phyloP scores from a whole-genome alignment of 2,113 vertebrate genomes.

The Odobenus rosmarus region DNA sequence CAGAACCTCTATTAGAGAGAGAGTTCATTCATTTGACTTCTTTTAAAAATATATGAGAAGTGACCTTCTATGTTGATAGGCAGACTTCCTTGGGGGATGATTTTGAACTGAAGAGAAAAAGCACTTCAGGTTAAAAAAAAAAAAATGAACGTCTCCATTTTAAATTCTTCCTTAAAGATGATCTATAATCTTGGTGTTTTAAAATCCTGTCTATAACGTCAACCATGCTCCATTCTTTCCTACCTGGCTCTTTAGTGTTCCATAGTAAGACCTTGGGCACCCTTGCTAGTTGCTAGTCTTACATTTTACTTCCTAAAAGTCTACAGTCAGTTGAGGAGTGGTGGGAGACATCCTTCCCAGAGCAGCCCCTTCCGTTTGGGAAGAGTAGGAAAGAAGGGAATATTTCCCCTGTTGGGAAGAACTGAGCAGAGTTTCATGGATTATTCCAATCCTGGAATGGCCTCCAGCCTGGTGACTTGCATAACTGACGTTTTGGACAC shows the following conservation, averaged over 20 bases:
- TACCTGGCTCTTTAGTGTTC: conserved; percentile 62
- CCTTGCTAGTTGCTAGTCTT: conserved; percentile 72
- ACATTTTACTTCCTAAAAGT: conserved; percentile 70
- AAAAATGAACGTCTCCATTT: conserved; percentile 7
- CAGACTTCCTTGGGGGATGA: conserved; percentile 66
- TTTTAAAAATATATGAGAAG: conserved; percentile 56
- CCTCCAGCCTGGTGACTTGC: background rate
- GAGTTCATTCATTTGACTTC: conserved; percentile 44
- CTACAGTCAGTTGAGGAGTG: conserved; percentile 60
- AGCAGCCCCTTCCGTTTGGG: background rate
- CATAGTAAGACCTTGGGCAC: conserved; percentile 8
- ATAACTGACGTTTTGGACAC: conserved; percentile 39
- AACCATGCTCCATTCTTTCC: background rate
- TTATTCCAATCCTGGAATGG: background rate
- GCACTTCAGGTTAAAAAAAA: conserved; percentile 26
- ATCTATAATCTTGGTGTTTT: background rate
- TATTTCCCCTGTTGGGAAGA: conserved; percentile 3
- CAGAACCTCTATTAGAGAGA: background rate
- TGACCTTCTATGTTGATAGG: conserved; percentile 57
- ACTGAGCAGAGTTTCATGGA: background rate
- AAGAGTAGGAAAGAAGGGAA: background rate
- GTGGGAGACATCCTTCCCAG: background rate
- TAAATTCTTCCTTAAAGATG: conserved; percentile 64
- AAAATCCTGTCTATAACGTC: conserved; percentile 58
- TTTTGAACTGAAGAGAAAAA: conserved; percentile 64